Evolutionary conservation across 2,888 invertebrate species (phyloP).

Genomic region (Eupithecia subumbrata): DNA sequence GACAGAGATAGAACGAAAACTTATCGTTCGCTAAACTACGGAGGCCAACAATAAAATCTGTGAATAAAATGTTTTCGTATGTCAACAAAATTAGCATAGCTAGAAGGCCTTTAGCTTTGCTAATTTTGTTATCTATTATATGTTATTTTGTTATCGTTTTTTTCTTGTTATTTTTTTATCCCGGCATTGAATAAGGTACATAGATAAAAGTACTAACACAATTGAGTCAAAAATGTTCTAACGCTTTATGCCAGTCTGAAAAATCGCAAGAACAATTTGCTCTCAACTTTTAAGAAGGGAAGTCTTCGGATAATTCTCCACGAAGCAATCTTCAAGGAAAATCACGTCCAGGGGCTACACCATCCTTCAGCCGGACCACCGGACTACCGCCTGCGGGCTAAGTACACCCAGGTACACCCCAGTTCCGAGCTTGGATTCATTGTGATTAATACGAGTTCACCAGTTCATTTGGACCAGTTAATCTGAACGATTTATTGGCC

Average conservation of each 20-base stretch:
- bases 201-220: background rate
- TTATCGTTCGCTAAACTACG: too few relatives aligned
- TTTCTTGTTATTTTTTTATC: too few relatives aligned
- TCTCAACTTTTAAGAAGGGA: background rate
- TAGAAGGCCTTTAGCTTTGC: too few relatives aligned
- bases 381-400: constrained; percentile 24
- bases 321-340: constrained; percentile 1
- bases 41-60: too few relatives aligned
- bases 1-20: too few relatives aligned
- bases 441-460: constrained; percentile 61
- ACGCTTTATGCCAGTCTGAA: background rate
- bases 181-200: too few relatives aligned
- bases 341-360: constrained; percentile 17
- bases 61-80: too few relatives aligned
- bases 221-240: background rate
- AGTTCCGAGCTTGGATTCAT: constrained; percentile 57
- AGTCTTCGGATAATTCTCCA: background rate
- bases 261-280: background rate
- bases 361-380: constrained; percentile 12
- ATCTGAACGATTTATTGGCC: constrained; percentile 53
- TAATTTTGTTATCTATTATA: too few relatives aligned
- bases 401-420: constrained; percentile 14
- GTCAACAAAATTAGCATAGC: too few relatives aligned
- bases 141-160: too few relatives aligned
- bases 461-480: constrained; percentile 53